phyloP scores from a whole-genome alignment of 1,140 invertebrate species.

The Orchesella cincta region DNA sequence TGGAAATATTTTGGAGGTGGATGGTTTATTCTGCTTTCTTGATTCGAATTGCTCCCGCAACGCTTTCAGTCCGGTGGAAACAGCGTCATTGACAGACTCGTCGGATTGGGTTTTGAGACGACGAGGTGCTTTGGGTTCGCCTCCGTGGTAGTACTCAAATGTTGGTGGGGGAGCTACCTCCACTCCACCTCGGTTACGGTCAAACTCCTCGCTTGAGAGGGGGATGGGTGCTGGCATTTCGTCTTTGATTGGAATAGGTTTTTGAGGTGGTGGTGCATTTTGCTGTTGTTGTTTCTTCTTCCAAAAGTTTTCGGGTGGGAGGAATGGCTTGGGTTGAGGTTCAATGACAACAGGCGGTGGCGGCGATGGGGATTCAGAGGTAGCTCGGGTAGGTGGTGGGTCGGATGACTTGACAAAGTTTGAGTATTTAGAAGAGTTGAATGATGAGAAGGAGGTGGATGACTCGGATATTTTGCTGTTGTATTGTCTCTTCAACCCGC shows the following conservation, averaged over 20 bases:
- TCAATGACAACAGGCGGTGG: background rate
- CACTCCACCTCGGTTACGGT: slow-evolving; percentile 53
- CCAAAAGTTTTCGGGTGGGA: slow-evolving; percentile 25
- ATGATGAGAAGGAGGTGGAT: background rate
- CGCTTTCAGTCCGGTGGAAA: background rate
- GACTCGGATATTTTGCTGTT: background rate
- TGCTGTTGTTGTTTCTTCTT: background rate
- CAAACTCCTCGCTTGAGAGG: slow-evolving; percentile 29
- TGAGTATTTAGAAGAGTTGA: background rate
- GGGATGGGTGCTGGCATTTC: slow-evolving; percentile 33
- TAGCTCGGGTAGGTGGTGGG: background rate
- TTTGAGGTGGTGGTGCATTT: slow-evolving; percentile 23
- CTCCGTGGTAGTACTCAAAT: slow-evolving; percentile 66
- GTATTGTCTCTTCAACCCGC: background rate
- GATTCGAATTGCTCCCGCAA: background rate
- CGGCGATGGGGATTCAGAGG: background rate
- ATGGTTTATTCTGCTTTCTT: background rate
- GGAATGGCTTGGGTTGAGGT: background rate
- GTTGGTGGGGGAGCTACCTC: slow-evolving; percentile 67
- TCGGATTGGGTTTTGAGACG: background rate
- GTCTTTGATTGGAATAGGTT: slow-evolving; percentile 31
- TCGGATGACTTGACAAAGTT: slow-evolving; percentile 14
- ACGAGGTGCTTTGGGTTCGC: slow-evolving; percentile 48
- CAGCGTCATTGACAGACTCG: background rate
- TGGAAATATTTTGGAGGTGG: background rate